Percentiles rank a stretch among this genome's conserved stretches.
phyloP scores from a whole-genome alignment of 2,797 vertebrate species.

The Parauchenoglanis ngamensis region DNA sequence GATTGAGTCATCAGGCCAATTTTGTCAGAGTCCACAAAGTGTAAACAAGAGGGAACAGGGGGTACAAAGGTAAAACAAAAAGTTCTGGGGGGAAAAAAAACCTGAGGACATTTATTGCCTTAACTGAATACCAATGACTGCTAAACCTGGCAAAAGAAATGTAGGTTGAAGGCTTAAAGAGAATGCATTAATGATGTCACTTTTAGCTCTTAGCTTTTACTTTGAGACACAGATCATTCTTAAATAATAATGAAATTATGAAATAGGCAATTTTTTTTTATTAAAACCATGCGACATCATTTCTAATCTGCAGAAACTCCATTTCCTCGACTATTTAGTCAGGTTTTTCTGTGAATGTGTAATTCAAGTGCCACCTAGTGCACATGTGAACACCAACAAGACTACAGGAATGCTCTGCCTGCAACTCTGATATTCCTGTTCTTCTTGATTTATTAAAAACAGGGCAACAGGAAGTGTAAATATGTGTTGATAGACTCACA shows the following conservation, averaged over 20 bases:
- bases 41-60: constrained; percentile 27
- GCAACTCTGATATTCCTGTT: neutral
- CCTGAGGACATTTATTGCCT: constrained; percentile 7
- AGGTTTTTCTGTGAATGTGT: neutral
- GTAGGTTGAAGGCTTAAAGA: neutral
- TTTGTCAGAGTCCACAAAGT: constrained; percentile 13
- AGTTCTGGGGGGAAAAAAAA: neutral
- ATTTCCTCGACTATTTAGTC: neutral
- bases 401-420: neutral
- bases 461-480: neutral
- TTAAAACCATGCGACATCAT: constrained; percentile 11
- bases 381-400: neutral
- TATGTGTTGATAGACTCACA: neutral
- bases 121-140: constrained; percentile 29
- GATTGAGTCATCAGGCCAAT: constrained; percentile 9
- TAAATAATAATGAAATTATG: neutral
- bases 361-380: constrained; percentile 44
- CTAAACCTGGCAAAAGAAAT: neutral
- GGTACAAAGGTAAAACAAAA: constrained; percentile 6
- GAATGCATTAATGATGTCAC: neutral
- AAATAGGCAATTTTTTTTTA: constrained; percentile 1
- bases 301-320: neutral
- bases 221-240: neutral
- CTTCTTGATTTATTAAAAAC: neutral
- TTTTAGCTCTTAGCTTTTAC: neutral